Evolutionary conservation across 2,888 invertebrate genomes (phyloP).

Genomic region (Papilio gigon): DNA sequence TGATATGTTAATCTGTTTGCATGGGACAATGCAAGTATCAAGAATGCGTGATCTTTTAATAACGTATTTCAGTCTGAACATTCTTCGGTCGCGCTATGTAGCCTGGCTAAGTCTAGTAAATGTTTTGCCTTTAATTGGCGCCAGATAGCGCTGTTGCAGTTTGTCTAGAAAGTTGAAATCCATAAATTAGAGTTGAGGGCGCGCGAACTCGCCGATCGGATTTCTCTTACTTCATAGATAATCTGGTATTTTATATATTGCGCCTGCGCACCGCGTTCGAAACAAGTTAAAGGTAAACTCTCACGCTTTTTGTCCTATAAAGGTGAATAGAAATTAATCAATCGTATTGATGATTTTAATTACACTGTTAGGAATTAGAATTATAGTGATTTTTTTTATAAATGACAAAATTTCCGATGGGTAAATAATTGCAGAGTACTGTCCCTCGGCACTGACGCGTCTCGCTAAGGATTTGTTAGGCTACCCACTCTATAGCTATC

Average conservation of each 20-base stretch:
- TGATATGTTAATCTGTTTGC: no score
- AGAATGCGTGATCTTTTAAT: no score
- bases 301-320: not conserved
- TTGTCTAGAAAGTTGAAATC: conserved; percentile 43
- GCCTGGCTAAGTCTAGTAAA: not conserved
- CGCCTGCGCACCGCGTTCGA: not conserved
- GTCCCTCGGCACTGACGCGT: no score
- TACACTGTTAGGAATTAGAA: no score
- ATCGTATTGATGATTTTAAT: no score
- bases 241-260: conserved; percentile 30
- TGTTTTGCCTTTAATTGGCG: conserved; percentile 37
- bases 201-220: conserved; percentile 35
- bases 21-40: no score
- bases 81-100: conserved; percentile 8
- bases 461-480: no score
- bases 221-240: conserved; percentile 36
- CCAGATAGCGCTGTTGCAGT: conserved; percentile 23
- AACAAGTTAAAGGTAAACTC: conserved; percentile 8
- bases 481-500: no score
- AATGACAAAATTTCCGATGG: no score
- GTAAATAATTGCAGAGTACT: no score
- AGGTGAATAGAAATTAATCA: no score
- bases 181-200: conserved; percentile 42
- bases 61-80: not conserved
- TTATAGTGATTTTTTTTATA: no score